Base-by-base conservation (phyloP, 2,888 invertebrate genomes). In the Diarsia dahlii region DNA sequence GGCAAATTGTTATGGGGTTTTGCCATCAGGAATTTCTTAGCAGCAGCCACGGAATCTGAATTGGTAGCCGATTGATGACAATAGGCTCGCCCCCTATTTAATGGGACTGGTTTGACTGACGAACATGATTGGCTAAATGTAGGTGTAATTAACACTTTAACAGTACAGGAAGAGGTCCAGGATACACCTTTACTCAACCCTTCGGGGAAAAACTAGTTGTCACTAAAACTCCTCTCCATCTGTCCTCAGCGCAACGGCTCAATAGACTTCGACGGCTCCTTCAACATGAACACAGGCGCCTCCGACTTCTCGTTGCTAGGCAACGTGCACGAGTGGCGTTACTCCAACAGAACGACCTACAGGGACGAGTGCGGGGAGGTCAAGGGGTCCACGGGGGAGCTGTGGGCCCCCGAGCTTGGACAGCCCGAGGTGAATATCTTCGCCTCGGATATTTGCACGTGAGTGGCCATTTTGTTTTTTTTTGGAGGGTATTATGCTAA, bases 381-480 rank as follows among this genome's bases (percentile, higher is more conserved):
- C 8, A 96, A 97, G 85, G 99, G 99, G 23, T 98, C 98, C 13
- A 97, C 97, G 0, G 99, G 99, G 0, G 99, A 99, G 94, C 94
- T 98, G 39, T 98, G 98, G 97, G 98, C 98, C 39, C 98, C 98
- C 0, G 95, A 97, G 76, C 87, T 95, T 0, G 94, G 97, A 0
- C 97, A 97, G 67, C 93, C 97, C 13, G 95, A 96, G 50, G 94
- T 98, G 9, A 94, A 97, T 0, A 93, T 99, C 78, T 99, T 98
- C 93, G 97, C 98, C 0, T 96, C 98, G 0, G 99, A 99, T 94
- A 95, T 98, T 78, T 99, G 99, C 97, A 97, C 98, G 97, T 98
- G 90, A 95, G 97, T 97, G 8, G 12, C 1, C 8, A 23, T 50
- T 15, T 1, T 28, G 1, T 18, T 54, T 34, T 48, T 34, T 34